Evolutionary conservation across 2,797 vertebrate species (phyloP), one percentile per base, ranked within the genome.

Genomic region (Agapornis canus): DNA sequence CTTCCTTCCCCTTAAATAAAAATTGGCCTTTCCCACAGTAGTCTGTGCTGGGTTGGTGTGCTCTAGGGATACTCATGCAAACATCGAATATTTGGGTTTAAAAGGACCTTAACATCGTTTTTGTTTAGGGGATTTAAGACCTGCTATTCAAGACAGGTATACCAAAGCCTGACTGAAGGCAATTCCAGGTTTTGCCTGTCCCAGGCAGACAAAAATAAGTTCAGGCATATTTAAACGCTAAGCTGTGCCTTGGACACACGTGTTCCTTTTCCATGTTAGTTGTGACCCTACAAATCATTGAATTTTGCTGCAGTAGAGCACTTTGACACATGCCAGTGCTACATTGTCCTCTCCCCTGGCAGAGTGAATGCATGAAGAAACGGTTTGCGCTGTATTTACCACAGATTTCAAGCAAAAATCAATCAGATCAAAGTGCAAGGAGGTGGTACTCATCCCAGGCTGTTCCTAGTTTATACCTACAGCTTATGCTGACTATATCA

Each of bases 281-380:
- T 7, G 2, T 3, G 3, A 29, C 0, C 1, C 9, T 16, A 6
- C 12, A 26, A 51, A 39, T 31, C 0, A 0, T 2, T 59, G 39
- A 43, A 17, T 20, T 49, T 7, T 45, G 40, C 49, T 64, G 35
- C 23, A 21, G 71, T 11, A 29, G 21, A 42, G 45, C 13, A 5
- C 35, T 48, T 65, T 2, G 11, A 9, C 29, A 17, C 1, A 1
- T 37, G 31, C 45, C 39, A 26, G 35, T 3, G 12, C 29, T 56
- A 23, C 37, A 2, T 14, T 32, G 9, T 32, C 31, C n/a, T 25
- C 6, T 29, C 4, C 1, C 22, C 27, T 48, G 51, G 17, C 48
- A 52, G 42, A n/a, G 26, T 3, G 31, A 31, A 25, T 1, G 29
- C 4, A 27, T 27, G 16, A 31, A 57, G 26, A 17, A 31, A 21